A percentile compares a stretch with the other conserved stretches of the same genome.
phyloP scores from a whole-genome alignment of 1,140 invertebrate species.

The Zaprionus inermis region DNA sequence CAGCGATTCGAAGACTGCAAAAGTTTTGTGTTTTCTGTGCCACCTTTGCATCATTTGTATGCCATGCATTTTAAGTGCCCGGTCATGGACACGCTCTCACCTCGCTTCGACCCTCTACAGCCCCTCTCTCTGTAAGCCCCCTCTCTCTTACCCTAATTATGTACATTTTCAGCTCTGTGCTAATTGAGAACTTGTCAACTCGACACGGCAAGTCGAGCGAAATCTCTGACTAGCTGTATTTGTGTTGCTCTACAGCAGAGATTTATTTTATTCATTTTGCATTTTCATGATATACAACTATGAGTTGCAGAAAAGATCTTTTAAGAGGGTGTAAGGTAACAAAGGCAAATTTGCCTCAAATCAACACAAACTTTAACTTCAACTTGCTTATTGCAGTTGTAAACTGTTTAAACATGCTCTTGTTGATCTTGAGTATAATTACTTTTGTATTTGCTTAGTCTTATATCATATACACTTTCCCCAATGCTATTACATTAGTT shows the following conservation, averaged over 20 bases:
- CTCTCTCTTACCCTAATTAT: constrained; percentile 41
- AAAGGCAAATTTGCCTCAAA: background rate
- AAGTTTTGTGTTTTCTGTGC: constrained; percentile 26
- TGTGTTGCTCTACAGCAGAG: background rate
- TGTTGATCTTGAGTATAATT: background rate
- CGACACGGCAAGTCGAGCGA: background rate
- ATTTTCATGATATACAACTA: background rate
- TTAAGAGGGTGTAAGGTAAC: background rate
- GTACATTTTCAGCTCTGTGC: constrained; percentile 49
- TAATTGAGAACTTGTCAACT: constrained; percentile 47
- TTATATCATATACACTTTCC: background rate
- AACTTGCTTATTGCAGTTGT: background rate
- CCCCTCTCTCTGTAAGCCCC: too few relatives aligned
- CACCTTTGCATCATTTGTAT: constrained; percentile 51
- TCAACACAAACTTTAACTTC: background rate
- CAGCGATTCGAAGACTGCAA: background rate
- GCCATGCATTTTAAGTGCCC: constrained; percentile 51
- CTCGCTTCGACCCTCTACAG: background rate
- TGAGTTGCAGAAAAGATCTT: background rate
- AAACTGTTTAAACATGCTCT: background rate
- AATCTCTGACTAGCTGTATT: background rate
- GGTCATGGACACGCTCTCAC: constrained; percentile 46
- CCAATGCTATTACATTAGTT: background rate
- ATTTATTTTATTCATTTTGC: too few relatives aligned
- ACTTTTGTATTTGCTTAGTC: too few relatives aligned